Evolutionary conservation across 2,797 vertebrate genomes (phyloP).

Genomic region (Poeciliopsis paucimaculata): DNA sequence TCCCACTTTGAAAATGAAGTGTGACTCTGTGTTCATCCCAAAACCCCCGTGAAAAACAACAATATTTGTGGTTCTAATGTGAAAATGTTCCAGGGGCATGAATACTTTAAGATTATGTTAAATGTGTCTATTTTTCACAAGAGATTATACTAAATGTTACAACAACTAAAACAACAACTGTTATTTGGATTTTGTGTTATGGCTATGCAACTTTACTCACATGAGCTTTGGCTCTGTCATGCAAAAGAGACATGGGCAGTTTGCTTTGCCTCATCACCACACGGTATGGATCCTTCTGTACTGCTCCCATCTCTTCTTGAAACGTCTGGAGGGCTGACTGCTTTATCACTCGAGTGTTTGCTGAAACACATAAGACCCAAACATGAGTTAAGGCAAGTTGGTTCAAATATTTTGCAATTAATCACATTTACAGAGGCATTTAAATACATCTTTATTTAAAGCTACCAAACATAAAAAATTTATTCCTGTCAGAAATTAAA

Average conservation of each 20-base stretch:
- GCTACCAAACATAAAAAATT: background rate
- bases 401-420: background rate
- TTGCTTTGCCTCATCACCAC: constrained; percentile 95
- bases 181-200: constrained; percentile 47
- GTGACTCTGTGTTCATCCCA: background rate
- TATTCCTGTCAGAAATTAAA: background rate
- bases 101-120: background rate
- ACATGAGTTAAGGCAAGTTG: background rate
- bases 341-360: constrained; percentile 97
- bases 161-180: constrained; percentile 42
- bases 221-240: constrained; percentile 90
- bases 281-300: constrained; percentile 94
- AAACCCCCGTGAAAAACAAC: background rate
- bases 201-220: constrained; percentile 79
- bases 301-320: constrained; percentile 93
- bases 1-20: background rate
- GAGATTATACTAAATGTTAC: constrained; percentile 25
- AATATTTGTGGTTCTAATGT: background rate
- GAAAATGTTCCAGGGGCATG: background rate
- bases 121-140: constrained; percentile 33
- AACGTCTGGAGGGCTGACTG: constrained; percentile 96
- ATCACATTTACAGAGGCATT: background rate
- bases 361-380: constrained; percentile 69
- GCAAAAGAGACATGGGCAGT: constrained; percentile 95
- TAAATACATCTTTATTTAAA: background rate